phyloP scores from a whole-genome alignment of 2,888 invertebrate genomes.

The Zootermopsis nevadensis region DNA sequence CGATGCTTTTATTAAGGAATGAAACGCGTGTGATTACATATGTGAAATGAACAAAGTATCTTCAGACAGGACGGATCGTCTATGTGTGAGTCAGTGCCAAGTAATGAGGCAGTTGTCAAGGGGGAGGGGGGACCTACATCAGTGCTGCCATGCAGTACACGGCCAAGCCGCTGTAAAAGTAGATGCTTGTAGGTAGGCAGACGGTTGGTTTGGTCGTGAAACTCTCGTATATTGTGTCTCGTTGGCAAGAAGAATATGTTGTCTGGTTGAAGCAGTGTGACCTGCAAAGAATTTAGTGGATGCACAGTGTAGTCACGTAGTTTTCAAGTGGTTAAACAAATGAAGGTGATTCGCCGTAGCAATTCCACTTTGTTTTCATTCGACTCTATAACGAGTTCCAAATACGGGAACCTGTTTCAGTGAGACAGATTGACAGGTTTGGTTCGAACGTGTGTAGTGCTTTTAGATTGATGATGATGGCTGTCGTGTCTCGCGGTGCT shows the following conservation, averaged over 20 bases:
- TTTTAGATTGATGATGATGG: background rate
- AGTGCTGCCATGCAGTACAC: conserved; percentile 6
- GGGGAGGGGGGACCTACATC: background rate
- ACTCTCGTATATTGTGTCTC: background rate
- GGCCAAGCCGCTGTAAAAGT: conserved; percentile 28
- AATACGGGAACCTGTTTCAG: background rate
- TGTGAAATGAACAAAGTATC: background rate
- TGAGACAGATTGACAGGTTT: conserved; percentile 20
- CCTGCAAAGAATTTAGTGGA: too few relatives aligned
- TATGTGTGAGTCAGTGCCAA: conserved; percentile 30
- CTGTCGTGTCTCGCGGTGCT: conserved; percentile 4
- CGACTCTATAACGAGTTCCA: background rate
- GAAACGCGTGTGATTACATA: background rate
- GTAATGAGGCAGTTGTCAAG: background rate
- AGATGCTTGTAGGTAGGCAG: background rate
- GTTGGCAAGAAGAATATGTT: background rate
- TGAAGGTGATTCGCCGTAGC: too few relatives aligned
- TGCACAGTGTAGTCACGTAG: too few relatives aligned
- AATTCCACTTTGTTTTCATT: too few relatives aligned
- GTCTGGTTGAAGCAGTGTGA: background rate
- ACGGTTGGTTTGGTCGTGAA: background rate
- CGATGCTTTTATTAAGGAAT: too few relatives aligned
- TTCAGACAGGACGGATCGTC: background rate
- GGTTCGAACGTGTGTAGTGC: background rate
- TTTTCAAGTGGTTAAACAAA: too few relatives aligned